A percentile compares a stretch with the other conserved stretches of the same genome.
Evolutionary conservation across 92 coral and sea anemone species (phyloP).

Genomic region (Desmophyllum pertusum): DNA sequence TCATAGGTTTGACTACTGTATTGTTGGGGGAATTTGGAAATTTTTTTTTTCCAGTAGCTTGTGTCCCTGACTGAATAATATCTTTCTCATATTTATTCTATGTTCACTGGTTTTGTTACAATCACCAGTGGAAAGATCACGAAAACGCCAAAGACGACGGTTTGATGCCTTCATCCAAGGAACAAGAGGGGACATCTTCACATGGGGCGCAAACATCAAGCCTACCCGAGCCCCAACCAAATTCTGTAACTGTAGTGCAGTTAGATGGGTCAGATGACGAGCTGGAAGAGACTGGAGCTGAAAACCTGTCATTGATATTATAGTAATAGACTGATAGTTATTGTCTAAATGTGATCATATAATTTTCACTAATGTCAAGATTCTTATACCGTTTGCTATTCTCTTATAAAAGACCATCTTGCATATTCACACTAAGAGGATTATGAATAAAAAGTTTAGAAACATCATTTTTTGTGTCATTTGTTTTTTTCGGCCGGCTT

Average conservation of each 20-base stretch:
- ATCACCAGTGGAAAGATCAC: slow-evolving; percentile 28
- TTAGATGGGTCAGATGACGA: not conserved
- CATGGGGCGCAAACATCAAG: not conserved
- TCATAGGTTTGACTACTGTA: no score
- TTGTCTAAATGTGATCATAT: not conserved
- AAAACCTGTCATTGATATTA: not conserved
- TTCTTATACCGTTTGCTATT: no score
- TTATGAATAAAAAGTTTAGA: not conserved
- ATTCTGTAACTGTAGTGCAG: not conserved
- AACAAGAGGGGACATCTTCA: not conserved
- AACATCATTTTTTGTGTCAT: not conserved
- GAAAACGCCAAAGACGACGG: slow-evolving; percentile 28
- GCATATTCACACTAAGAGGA: not conserved
- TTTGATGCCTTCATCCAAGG: slow-evolving; percentile 11
- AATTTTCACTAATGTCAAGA: not conserved
- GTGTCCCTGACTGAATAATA: no score
- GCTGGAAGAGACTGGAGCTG: not conserved
- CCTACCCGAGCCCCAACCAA: not conserved
- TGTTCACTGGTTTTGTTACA: not conserved
- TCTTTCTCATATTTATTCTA: no score
- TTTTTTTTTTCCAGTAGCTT: no score
- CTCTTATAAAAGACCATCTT: no score
- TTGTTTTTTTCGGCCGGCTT: not conserved
- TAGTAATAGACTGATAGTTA: not conserved
- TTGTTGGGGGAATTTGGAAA: no score